phyloP scores from a whole-genome alignment of 2,113 vertebrate genomes.

The Epinephelus lanceolatus region DNA sequence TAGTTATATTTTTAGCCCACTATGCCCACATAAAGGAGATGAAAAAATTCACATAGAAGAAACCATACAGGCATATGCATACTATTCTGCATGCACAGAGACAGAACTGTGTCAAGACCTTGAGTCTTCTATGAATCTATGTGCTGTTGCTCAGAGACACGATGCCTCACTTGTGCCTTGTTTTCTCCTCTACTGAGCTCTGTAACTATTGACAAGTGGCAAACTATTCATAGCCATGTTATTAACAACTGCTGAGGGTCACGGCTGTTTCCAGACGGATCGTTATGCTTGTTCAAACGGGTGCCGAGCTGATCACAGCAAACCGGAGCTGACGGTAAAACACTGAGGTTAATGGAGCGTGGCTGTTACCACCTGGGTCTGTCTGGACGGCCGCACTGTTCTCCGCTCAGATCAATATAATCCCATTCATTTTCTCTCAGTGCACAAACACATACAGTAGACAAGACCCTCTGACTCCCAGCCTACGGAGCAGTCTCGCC shows the following conservation, averaged over 20 bases:
- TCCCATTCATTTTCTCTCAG: conserved; percentile 41
- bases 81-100: background rate
- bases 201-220: conserved; percentile 33
- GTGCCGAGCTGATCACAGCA: conserved; percentile 11
- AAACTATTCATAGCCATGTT: conserved; percentile 41
- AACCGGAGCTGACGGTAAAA: conserved; percentile 45
- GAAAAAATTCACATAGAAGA: background rate
- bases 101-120: background rate
- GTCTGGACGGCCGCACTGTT: conserved; percentile 27
- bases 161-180: background rate
- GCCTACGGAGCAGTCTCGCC: conserved; percentile 45
- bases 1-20: conserved; percentile 34
- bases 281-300: background rate
- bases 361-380: conserved; percentile 53
- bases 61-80: background rate
- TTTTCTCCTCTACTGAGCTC: conserved; percentile 30
- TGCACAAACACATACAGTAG: conserved; percentile 34
- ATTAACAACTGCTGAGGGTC: conserved; percentile 42
- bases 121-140: background rate
- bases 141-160: background rate
- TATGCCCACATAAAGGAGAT: conserved; percentile 8
- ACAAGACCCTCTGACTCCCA: conserved; percentile 51
- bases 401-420: conserved; percentile 58
- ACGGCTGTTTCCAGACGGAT: conserved; percentile 41
- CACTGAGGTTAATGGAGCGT: conserved; percentile 37